Percentiles rank a stretch among this genome's conserved stretches.
phyloP scores from a whole-genome alignment of 2,113 vertebrate genomes.

The Gyps fulvus region DNA sequence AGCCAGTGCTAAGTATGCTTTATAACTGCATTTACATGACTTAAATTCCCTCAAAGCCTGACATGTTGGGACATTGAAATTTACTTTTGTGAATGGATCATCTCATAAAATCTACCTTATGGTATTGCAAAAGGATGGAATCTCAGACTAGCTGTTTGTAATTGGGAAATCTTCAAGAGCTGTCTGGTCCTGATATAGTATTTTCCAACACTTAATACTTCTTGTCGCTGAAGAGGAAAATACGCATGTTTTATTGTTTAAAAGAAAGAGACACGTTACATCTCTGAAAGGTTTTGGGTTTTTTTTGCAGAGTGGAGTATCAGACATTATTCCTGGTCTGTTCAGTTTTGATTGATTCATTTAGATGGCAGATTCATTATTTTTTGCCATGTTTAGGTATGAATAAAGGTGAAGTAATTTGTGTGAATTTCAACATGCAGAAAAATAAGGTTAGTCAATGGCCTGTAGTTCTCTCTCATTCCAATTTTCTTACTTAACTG shows the following conservation, averaged over 20 bases:
- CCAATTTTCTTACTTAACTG: background rate
- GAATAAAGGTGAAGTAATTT: background rate
- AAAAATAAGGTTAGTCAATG: background rate
- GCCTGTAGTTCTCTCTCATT: background rate
- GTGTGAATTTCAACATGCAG: background rate
- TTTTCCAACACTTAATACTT: background rate
- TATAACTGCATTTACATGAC: slow-evolving; percentile 10
- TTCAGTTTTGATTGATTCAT: background rate
- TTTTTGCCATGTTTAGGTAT: background rate
- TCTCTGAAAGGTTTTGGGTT: background rate
- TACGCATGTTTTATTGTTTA: background rate
- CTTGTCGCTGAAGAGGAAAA: background rate
- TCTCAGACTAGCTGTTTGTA: background rate
- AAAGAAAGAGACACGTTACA: background rate
- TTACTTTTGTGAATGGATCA: background rate
- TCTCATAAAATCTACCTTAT: background rate
- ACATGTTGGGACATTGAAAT: background rate
- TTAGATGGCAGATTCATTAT: background rate
- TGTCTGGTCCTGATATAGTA: background rate
- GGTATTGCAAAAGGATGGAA: background rate
- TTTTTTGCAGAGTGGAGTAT: background rate
- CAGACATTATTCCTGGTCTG: background rate
- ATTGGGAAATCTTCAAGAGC: background rate
- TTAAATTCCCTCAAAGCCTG: slow-evolving; percentile 1
- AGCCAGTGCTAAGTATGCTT: slow-evolving; percentile 11